Base-by-base conservation (phyloP, 2,888 invertebrate genomes). In the Pogonocherus hispidulus region DNA sequence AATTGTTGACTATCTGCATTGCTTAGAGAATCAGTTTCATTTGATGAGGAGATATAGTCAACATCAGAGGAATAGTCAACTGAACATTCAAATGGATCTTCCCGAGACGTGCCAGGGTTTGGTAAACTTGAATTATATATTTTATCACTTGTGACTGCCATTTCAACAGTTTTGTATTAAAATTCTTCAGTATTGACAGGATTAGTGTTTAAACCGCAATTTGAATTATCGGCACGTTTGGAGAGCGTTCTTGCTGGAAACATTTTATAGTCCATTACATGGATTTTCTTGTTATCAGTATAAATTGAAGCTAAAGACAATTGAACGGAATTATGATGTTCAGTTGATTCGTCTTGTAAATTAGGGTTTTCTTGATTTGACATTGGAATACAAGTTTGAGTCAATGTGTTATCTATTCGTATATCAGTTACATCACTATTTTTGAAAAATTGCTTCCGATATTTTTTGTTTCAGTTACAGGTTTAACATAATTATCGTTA, bases 181-280 rank as follows among this genome's bases (percentile, higher is more conserved):
- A 49, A 49, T 49, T 49, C 22, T 49, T 49, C 49, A 49, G 22
- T 49, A 49, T 49, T 49, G 49, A 49, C 49, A 49, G 22, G 49
- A 49, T 49, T 49, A 20, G 22, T 49, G 22, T 49, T 49, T 49
- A 49, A 49, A 20, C 20, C 49, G 49, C 49, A 49, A 49, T 49
- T 49, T 49, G 22, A 49, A 22, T 49, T 49, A 49, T 22, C 49
- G 49, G 49, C 49, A 49, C 20, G 49, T 49, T 49, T 49, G 22
- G 49, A 49, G 49, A 49, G n/a, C 20, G 49, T 49, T 49, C 6
- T 22, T 49, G 22, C 49, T 49, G 49, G 49, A 22, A 49, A 49
- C 22, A 49, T 49, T 49, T 49, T 49, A 49, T 49, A 22, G 49
- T 49, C 49, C 22, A 49, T 22, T 49, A 49, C 49, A 49, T 22